Evolutionary conservation across 1,140 invertebrate genomes (phyloP).

Genomic region (Druon quercuslanigerum): DNA sequence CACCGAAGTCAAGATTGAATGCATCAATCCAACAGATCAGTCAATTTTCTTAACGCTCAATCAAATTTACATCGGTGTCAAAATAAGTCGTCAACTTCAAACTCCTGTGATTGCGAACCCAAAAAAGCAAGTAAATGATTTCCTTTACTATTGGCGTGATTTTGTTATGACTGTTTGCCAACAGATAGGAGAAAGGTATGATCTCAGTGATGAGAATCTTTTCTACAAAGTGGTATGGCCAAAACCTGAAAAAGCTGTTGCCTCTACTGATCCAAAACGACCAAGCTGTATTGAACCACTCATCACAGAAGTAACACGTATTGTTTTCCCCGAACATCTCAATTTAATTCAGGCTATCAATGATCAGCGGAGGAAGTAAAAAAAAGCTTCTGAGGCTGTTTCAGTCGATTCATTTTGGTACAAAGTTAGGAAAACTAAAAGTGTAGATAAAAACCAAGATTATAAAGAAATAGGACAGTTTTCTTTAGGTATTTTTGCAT

Average conservation of each 20-base stretch:
- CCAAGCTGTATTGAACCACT: background rate
- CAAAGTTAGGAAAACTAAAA: background rate
- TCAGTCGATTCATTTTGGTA: background rate
- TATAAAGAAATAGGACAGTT: slow-evolving; percentile 7
- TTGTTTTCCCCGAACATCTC: background rate
- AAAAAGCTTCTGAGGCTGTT: background rate
- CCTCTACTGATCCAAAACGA: too few species aligned
- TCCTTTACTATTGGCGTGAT: background rate
- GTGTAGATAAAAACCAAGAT: background rate
- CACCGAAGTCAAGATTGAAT: background rate
- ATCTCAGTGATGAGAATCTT: too few species aligned
- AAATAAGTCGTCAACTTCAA: slow-evolving; percentile 24
- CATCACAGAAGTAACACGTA: background rate
- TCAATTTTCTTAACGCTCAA: slow-evolving; percentile 5
- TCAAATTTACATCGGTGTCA: slow-evolving; percentile 36
- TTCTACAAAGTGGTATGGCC: too few species aligned
- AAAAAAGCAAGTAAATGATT: slow-evolving; percentile 27
- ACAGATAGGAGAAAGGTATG: background rate
- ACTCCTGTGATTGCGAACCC: slow-evolving; percentile 14
- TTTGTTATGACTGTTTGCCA: slow-evolving; percentile 20
- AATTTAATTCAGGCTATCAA: background rate
- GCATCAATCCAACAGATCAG: slow-evolving; percentile 29
- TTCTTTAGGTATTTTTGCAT: background rate
- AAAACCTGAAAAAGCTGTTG: too few species aligned
- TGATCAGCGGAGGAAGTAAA: background rate